phyloP scores from a whole-genome alignment of 1,140 invertebrate species.

The Spodoptera litura region DNA sequence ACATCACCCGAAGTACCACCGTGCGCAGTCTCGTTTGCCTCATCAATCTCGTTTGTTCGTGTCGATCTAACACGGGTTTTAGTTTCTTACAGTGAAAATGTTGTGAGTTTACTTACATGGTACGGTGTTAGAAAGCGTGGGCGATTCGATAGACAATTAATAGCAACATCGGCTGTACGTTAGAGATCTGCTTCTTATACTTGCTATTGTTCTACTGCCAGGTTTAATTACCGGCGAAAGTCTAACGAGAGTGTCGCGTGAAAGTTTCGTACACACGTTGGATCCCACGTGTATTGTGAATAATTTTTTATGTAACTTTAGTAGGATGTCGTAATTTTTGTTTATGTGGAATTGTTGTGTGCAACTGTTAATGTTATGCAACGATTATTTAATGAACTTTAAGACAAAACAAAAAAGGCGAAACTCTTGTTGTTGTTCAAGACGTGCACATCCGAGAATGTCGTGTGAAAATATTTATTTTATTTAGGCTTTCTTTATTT shows the following conservation, averaged over 20 bases:
- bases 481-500: constrained; percentile 32
- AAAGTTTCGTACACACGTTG: constrained; percentile 67
- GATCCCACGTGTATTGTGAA: constrained; percentile 62
- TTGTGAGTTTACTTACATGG: constrained; percentile 61
- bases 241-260: constrained; percentile 71
- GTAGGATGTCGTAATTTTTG: constrained; percentile 56
- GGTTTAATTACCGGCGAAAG: constrained; percentile 81
- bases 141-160: constrained; percentile 78
- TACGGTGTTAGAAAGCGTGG: constrained; percentile 78
- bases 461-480: constrained; percentile 28
- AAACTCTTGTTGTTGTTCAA: constrained; percentile 25
- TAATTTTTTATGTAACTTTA: constrained; percentile 58
- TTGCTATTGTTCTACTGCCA: constrained; percentile 77
- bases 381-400: constrained; percentile 43
- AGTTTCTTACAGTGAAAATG: constrained; percentile 57
- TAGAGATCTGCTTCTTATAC: constrained; percentile 75
- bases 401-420: constrained; percentile 13
- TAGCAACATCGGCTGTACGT: constrained; percentile 65
- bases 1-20: constrained; percentile 44
- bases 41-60: constrained; percentile 27
- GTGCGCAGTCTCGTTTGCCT: constrained; percentile 50
- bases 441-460: neutral
- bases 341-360: constrained; percentile 50
- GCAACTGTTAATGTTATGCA: constrained; percentile 47
- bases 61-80: constrained; percentile 35